Evolutionary conservation across 2,113 vertebrate species (phyloP).

Genomic region (Semicossyphus pulcher): DNA sequence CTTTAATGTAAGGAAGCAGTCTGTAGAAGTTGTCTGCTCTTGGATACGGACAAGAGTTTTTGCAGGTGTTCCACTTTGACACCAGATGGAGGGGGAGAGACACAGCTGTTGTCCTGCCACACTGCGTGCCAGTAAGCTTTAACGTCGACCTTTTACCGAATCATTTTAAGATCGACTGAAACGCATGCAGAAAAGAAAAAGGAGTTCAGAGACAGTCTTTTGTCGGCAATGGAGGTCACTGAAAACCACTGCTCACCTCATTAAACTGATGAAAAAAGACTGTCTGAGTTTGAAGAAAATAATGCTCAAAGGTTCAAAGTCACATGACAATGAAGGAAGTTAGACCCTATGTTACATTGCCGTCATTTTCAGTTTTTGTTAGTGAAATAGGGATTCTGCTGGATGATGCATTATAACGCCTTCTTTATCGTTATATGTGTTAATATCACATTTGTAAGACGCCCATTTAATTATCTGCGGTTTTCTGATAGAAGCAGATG

Average conservation of each 20-base stretch:
- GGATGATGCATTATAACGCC: slow-evolving; percentile 66
- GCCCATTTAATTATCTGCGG: slow-evolving; percentile 53
- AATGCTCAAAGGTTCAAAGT: slow-evolving; percentile 74
- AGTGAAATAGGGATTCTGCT: slow-evolving; percentile 61
- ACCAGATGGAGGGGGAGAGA: slow-evolving; percentile 49
- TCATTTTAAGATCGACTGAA: slow-evolving; percentile 89
- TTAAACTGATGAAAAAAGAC: slow-evolving; percentile 87
- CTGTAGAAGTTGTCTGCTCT: slow-evolving; percentile 39
- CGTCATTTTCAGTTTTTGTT: slow-evolving; percentile 69
- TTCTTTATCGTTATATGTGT: slow-evolving; percentile 37
- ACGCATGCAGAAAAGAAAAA: slow-evolving; percentile 81
- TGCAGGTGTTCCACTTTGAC: slow-evolving; percentile 67
- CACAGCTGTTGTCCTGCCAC: slow-evolving; percentile 84
- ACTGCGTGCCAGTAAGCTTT: slow-evolving; percentile 87
- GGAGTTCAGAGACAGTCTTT: slow-evolving; percentile 70
- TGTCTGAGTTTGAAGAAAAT: slow-evolving; percentile 72
- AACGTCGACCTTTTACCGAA: slow-evolving; percentile 85
- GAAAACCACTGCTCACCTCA: slow-evolving; percentile 92
- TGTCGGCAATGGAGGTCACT: slow-evolving; percentile 73
- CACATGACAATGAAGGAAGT: slow-evolving; percentile 85
- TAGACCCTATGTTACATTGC: slow-evolving; percentile 77
- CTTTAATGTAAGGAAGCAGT: slow-evolving; percentile 33
- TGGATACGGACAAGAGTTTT: slow-evolving; percentile 57
- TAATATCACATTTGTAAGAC: slow-evolving; percentile 65
- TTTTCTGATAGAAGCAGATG: slow-evolving; percentile 41